Conservation (phyloP, 1,140 invertebrate genomes). For the Choristoneura fumiferana region DNA sequence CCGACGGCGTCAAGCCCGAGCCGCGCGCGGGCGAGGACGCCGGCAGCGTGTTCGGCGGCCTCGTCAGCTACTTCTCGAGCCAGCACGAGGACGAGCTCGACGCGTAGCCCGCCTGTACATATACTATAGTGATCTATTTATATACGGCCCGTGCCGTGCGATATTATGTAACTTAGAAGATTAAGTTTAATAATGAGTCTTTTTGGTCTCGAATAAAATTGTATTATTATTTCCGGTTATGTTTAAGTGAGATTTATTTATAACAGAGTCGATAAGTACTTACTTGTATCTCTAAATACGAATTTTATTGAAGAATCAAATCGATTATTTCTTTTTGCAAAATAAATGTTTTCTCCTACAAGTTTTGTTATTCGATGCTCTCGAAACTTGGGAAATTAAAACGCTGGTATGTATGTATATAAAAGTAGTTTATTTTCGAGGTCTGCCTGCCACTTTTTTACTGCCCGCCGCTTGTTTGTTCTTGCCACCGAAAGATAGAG, state of each 20-base stretch:
- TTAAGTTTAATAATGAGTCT: constrained; percentile 53
- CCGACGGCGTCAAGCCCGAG: constrained; percentile 16
- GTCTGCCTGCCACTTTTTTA: constrained; percentile 82
- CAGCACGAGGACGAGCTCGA: constrained; percentile 86
- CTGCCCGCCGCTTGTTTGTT: constrained; percentile 82
- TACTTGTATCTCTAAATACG: constrained; percentile 74
- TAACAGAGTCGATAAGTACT: constrained; percentile 74
- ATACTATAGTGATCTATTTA: constrained; percentile 67
- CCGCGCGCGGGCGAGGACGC: constrained; percentile 29
- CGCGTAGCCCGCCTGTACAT: constrained; percentile 59
- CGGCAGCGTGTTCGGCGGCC: constrained; percentile 87
- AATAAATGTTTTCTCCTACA: constrained; percentile 73
- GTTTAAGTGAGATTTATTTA: constrained; percentile 78
- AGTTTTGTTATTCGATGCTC: constrained; percentile 23
- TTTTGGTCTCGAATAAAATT: constrained; percentile 71
- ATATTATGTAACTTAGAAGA: constrained; percentile 49
- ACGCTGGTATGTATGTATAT: neutral
- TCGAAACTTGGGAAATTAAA: constrained; percentile 22
- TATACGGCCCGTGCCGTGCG: constrained; percentile 36
- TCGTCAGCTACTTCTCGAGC: constrained; percentile 93
- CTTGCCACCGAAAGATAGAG: constrained; percentile 88
- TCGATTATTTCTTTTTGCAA: constrained; percentile 66
- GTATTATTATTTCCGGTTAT: constrained; percentile 74
- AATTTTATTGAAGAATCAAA: constrained; percentile 72
- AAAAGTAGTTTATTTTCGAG: constrained; percentile 76